A percentile compares a stretch with the other conserved stretches of the same genome.
Evolutionary conservation across 2,888 invertebrate species (phyloP).

Genomic region (Lithophane leautieri): DNA sequence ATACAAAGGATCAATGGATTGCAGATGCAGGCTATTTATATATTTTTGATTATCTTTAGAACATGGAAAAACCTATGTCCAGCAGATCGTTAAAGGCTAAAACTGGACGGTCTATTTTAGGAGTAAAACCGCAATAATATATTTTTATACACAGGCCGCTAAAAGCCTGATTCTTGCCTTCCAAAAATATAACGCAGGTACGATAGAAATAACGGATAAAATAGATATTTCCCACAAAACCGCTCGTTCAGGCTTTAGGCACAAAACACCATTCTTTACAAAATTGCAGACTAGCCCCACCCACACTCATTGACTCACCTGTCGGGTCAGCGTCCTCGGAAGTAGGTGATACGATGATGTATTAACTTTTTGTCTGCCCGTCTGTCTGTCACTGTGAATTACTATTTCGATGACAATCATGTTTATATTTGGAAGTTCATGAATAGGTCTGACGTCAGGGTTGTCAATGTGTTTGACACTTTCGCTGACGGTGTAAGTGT

Average conservation of each 20-base stretch:
- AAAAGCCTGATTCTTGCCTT: not conserved
- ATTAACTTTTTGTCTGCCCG: slow-evolving; percentile 37
- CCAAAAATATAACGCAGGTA: not conserved
- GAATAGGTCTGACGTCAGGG: slow-evolving; percentile 35
- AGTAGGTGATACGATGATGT: slow-evolving; percentile 52
- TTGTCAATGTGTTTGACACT: slow-evolving; percentile 30
- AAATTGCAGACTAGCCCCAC: slow-evolving; percentile 33
- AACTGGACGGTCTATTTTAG: slow-evolving; percentile 9
- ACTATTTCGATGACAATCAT: slow-evolving; percentile 26
- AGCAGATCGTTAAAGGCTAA: not conserved
- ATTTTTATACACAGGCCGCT: not conserved
- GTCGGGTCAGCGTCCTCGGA: slow-evolving; percentile 36
- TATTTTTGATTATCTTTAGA: not conserved
- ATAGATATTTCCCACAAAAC: not conserved
- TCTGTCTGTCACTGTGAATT: slow-evolving; percentile 27
- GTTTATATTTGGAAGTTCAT: slow-evolving; percentile 22
- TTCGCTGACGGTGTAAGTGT: slow-evolving; percentile 34
- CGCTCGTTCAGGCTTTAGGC: slow-evolving; percentile 11
- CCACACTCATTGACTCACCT: slow-evolving; percentile 50
- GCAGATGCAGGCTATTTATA: not conserved
- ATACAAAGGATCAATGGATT: not conserved
- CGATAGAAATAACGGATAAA: not conserved
- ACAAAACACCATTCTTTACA: slow-evolving; percentile 33
- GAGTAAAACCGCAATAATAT: slow-evolving; percentile 19
- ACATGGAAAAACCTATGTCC: slow-evolving; percentile 6